phyloP scores from a whole-genome alignment of 2,888 invertebrate genomes.

The Athetis lepigone region DNA sequence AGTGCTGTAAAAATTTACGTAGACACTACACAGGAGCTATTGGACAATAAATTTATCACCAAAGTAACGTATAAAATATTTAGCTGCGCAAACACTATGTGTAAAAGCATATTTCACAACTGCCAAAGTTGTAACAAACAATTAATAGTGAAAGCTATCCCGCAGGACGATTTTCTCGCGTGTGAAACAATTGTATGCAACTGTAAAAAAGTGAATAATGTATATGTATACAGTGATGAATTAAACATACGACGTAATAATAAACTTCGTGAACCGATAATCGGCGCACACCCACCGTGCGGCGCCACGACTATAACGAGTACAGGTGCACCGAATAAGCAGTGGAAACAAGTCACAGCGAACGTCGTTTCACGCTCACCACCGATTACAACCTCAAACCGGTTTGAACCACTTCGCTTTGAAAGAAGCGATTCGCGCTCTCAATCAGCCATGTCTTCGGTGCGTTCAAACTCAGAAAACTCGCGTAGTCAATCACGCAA shows the following conservation, averaged over 20 bases:
- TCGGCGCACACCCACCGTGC: too few species aligned
- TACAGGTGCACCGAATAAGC: not conserved
- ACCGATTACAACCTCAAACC: not conserved
- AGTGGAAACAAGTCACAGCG: not conserved
- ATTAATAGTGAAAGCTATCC: not conserved
- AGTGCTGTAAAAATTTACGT: slow-evolving; percentile 5
- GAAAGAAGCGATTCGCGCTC: not conserved
- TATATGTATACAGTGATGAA: not conserved
- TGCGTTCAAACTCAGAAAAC: not conserved
- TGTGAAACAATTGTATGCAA: not conserved
- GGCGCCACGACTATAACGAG: not conserved
- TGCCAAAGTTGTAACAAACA: slow-evolving; percentile 4
- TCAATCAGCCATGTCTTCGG: not conserved
- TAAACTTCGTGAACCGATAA: not conserved
- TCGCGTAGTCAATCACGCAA: slow-evolving; percentile 2
- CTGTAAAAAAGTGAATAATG: not conserved
- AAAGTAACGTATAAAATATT: slow-evolving; percentile 4
- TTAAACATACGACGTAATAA: not conserved
- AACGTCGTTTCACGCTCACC: not conserved
- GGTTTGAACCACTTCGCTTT: not conserved
- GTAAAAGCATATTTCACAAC: slow-evolving; percentile 2
- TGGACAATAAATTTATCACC: slow-evolving; percentile 1
- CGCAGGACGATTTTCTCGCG: not conserved
- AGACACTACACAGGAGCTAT: slow-evolving; percentile 1
- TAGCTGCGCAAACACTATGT: not conserved